phyloP scores from a whole-genome alignment of 2,888 invertebrate species.

The Drosophila stalkeri region DNA sequence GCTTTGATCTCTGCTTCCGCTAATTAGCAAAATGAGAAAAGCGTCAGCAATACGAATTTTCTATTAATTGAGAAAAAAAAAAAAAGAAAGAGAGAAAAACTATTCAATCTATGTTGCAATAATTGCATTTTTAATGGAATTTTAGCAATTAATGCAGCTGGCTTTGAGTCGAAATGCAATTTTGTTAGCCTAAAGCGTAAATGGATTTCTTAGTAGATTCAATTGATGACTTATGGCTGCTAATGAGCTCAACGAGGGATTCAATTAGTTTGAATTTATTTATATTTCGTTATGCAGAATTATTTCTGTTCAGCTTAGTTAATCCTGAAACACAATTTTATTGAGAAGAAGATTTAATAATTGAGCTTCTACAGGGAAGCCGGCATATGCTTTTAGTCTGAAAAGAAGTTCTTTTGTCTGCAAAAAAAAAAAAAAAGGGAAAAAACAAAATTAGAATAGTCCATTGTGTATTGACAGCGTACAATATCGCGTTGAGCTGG shows the following conservation, averaged over 20 bases:
- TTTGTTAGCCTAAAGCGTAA: neutral
- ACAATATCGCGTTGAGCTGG: no score
- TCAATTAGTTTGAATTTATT: neutral
- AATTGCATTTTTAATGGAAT: conserved; percentile 7
- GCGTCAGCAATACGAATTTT: neutral
- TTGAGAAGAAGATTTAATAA: no score
- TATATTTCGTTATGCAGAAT: neutral
- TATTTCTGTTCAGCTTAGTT: neutral
- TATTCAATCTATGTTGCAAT: conserved; percentile 4
- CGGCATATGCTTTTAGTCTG: neutral
- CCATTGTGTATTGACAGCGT: neutral
- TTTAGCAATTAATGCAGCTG: conserved; percentile 1
- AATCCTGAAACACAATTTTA: neutral
- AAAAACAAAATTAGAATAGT: neutral
- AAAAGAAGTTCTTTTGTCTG: neutral
- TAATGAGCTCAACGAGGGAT: neutral
- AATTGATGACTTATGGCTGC: neutral
- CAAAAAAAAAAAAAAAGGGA: neutral
- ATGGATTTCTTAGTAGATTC: neutral
- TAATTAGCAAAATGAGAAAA: conserved; percentile 2
- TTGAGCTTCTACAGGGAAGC: no score
- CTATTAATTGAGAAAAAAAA: neutral
- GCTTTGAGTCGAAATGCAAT: neutral
- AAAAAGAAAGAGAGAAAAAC: no score
- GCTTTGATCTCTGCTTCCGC: neutral